phyloP scores from a whole-genome alignment of 2,113 vertebrate genomes.

The Nyctibius bracteatus region DNA sequence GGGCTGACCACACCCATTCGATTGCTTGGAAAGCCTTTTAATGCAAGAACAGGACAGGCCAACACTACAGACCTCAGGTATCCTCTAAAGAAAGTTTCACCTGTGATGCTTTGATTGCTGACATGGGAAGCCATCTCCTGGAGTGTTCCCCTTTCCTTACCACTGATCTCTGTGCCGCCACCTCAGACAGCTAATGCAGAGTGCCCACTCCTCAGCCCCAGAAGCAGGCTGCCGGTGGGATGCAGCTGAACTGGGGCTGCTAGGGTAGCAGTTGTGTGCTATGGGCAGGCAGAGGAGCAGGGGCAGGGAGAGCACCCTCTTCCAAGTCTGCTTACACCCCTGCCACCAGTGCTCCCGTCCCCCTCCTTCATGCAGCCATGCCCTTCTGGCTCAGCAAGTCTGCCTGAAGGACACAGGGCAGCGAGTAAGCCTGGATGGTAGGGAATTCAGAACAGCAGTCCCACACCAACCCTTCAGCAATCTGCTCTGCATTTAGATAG shows the following conservation, averaged over 20 bases:
- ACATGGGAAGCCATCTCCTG: neutral
- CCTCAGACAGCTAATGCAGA: too few relatives aligned
- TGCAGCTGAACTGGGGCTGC: neutral
- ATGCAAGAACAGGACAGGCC: neutral
- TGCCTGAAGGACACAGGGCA: neutral
- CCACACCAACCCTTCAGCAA: neutral
- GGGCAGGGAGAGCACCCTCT: neutral
- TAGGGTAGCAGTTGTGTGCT: neutral
- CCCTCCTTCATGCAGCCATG: neutral
- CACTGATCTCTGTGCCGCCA: neutral
- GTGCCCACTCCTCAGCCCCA: neutral
- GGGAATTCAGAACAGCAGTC: neutral
- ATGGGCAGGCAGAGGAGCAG: neutral
- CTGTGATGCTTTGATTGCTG: neutral
- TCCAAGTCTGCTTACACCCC: neutral
- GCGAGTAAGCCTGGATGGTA: rapidly evolving
- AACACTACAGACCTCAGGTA: neutral
- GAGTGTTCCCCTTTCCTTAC: neutral
- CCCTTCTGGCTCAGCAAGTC: rapidly evolving
- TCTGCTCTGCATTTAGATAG: neutral
- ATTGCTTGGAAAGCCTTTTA: neutral
- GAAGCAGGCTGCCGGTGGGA: neutral
- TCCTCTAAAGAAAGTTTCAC: neutral
- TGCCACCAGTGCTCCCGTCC: neutral
- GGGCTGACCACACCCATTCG: neutral